Evolutionary conservation across 2,888 invertebrate genomes (phyloP), one percentile per base, ranked within the genome.

Genomic region (Volucella inanis): DNA sequence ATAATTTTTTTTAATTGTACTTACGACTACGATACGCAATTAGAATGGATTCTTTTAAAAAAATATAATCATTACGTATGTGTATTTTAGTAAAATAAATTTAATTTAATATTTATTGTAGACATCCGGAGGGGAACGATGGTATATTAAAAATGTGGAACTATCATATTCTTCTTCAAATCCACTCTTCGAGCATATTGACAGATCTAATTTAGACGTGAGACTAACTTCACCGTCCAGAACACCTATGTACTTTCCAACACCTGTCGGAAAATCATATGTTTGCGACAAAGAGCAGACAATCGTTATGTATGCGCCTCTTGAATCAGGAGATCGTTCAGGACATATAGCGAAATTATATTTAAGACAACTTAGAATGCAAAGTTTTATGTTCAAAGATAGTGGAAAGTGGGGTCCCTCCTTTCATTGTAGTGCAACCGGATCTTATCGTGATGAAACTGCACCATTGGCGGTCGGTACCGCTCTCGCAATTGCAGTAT

Each of bases 91-190:
- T 22, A 3, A 22, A 22, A 22, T 22, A 22, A 22, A 22, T 4
- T 22, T 3, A 22, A 22, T 22, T 4, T 54, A 50, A 39, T 64
- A 50, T 50, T 31, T 15, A 38, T 72, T 18, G 8, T 78, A 97
- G 97, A 97, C 97, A 1, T 96, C 96, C 38, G 97, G 97, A 4
- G 97, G 97, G 8, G 97, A 97, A 89, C 94, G 96, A 88, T 98
- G 98, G 98, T 97, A 96, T 90, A 95, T 97, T 1, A 95, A 95
- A 88, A 94, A 94, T 88, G 94, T 98, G 86, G 95, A 95, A 88
- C 92, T 98, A 75, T 94, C 94, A 3, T 97, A 96, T 91, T 96
- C 96, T 90, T 94, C 93, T 8, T 95, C 93, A 88, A 94, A 94
- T 54, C 90, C 93, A 88, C 93, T 94, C 39, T 92, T 94, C 78